These are phyloP conservation scores for Drosophila austrosaltans DNA, from an alignment of 2,888 invertebrate genomes.

Conservation along the genomic window DNA sequence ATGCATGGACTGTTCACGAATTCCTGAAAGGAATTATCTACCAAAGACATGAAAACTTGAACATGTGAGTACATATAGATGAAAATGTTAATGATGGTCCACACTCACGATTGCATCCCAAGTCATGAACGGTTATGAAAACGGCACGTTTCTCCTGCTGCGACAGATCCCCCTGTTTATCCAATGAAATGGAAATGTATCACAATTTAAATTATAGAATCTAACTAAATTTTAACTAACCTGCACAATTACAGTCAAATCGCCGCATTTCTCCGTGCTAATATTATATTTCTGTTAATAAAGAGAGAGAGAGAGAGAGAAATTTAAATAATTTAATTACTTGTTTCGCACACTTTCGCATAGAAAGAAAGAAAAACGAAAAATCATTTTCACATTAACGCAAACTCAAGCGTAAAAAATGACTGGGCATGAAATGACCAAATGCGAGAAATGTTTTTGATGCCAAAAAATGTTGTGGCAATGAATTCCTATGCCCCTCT, in stretches of 20 bases:
- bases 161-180: slow-evolving; percentile 89
- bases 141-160: slow-evolving; percentile 92
- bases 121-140: slow-evolving; percentile 94
- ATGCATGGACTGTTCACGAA: slow-evolving; percentile 93
- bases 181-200: background rate
- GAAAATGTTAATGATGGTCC: slow-evolving; percentile 1
- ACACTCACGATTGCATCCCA: slow-evolving; percentile 91
- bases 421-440: slow-evolving; percentile 81
- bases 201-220: background rate
- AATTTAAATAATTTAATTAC: slow-evolving; percentile 42
- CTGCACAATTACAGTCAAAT: slow-evolving; percentile 91
- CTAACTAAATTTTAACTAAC: slow-evolving; percentile 82
- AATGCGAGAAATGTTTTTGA: slow-evolving; percentile 30
- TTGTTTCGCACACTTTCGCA: slow-evolving; percentile 19
- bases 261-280: slow-evolving; percentile 89
- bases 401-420: slow-evolving; percentile 68
- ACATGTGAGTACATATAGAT: background rate
- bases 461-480: slow-evolving; percentile 1
- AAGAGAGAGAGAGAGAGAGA: background rate
- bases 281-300: slow-evolving; percentile 90
- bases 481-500: slow-evolving; percentile 11
- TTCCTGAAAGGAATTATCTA: slow-evolving; percentile 92
- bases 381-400: slow-evolving; percentile 61
- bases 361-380: slow-evolving; percentile 31
- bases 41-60: slow-evolving; percentile 11